Evolutionary conservation across 2,113 vertebrate species (phyloP), one percentile per base, ranked within the genome.

Genomic region (Capreolus pygargus): DNA sequence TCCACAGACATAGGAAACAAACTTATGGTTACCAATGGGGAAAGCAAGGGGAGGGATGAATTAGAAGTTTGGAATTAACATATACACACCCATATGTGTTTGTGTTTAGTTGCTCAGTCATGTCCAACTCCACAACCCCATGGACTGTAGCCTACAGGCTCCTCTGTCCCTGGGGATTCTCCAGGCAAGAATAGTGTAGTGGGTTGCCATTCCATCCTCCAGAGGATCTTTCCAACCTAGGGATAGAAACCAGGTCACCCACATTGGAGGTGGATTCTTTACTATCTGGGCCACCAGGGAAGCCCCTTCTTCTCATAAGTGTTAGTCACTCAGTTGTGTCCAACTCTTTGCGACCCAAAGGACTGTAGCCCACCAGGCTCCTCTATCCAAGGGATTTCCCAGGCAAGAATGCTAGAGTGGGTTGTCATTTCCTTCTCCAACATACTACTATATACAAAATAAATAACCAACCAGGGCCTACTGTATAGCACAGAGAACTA

Each of bases 271-370:
- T n/a, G n/a, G n/a, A n/a, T n/a, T n/a, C n/a, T n/a, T n/a, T n/a
- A n/a, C n/a, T n/a, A n/a, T n/a, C n/a, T n/a, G n/a, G n/a, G n/a
- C n/a, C n/a, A n/a, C n/a, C n/a, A n/a, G n/a, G n/a, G n/a, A n/a
- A n/a, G n/a, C n/a, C n/a, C n/a, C n/a, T n/a, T n/a, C n/a, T n/a
- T n/a, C n/a, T n/a, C n/a, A n/a, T n/a, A n/a, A n/a, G n/a, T n/a
- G n/a, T n/a, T n/a, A n/a, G n/a, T n/a, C n/a, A n/a, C 3, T 64
- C 33, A 64, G 33, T 64, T 1, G 0, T 9, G 33, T 64, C 61
- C 0, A 1, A 64, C 61, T 64, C 33, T n/a, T 9, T 4, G 61
- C 16, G 1, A 19, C 33, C 8, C 61, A 16, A 67, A 2, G 7
- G 61, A 67, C 61, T n/a, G 33, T 1, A 67, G 61, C 7, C 61